Evolutionary conservation across 2,113 vertebrate genomes (phyloP).

Genomic region (Eleginops maclovinus): DNA sequence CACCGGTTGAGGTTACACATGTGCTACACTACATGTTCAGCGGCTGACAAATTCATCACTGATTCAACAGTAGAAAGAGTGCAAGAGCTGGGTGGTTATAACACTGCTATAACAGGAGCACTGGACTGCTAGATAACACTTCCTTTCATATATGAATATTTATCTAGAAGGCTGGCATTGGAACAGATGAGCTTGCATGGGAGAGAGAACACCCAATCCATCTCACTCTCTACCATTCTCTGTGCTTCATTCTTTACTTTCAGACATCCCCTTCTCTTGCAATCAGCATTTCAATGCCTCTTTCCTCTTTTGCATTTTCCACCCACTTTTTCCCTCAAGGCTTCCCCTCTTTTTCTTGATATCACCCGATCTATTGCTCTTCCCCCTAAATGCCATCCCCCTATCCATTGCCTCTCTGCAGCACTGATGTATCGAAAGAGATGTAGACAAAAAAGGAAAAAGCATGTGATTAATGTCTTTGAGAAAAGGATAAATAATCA

Average conservation of each 20-base stretch:
- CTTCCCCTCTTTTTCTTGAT: slow-evolving; percentile 75
- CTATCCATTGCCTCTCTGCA: slow-evolving; percentile 58
- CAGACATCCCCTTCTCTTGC: slow-evolving; percentile 70
- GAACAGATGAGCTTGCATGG: slow-evolving; percentile 76
- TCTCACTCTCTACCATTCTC: slow-evolving; percentile 72
- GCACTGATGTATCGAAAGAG: slow-evolving; percentile 75
- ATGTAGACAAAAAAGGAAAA: slow-evolving; percentile 43
- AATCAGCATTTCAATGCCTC: slow-evolving; percentile 81
- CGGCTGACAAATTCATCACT: slow-evolving; percentile 53
- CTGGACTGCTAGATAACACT: slow-evolving; percentile 63
- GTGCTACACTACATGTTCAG: slow-evolving; percentile 35
- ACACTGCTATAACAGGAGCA: slow-evolving; percentile 37
- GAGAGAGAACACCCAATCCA: slow-evolving; percentile 71
- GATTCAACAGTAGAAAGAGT: slow-evolving; percentile 20
- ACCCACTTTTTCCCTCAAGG: slow-evolving; percentile 75
- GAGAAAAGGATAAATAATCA: slow-evolving; percentile 85
- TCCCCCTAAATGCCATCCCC: slow-evolving; percentile 67
- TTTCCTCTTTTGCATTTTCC: slow-evolving; percentile 77
- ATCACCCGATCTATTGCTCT: slow-evolving; percentile 78
- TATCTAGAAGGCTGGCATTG: slow-evolving; percentile 70
- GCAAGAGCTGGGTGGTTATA: slow-evolving; percentile 27
- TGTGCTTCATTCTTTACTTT: slow-evolving; percentile 73
- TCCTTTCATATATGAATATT: slow-evolving; percentile 75
- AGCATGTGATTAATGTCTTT: slow-evolving; percentile 82
- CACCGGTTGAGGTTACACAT: slow-evolving; percentile 24